Conservation (phyloP, 2,888 invertebrate species). For the Drosophila testacea region DNA sequence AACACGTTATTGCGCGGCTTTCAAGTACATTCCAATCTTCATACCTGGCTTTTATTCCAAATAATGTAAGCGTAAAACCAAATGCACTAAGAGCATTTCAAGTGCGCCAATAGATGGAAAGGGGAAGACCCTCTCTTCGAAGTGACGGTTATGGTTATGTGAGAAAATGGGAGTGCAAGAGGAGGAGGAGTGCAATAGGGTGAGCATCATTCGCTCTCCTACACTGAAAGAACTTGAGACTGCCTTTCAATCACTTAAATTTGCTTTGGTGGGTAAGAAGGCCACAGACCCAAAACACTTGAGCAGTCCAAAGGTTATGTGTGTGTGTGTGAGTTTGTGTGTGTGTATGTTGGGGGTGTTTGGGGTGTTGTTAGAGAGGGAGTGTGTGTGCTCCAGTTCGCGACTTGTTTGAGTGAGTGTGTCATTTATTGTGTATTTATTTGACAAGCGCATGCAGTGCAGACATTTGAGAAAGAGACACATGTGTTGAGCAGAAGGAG, state of each 20-base stretch:
- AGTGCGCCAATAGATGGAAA: constrained; percentile 41
- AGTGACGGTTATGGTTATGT: constrained; percentile 49
- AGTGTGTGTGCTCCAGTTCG: constrained; percentile 32
- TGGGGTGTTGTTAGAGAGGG: neutral
- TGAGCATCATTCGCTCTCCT: constrained; percentile 1
- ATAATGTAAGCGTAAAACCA: constrained; percentile 63
- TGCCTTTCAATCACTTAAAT: constrained; percentile 67
- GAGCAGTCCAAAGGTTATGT: constrained; percentile 49
- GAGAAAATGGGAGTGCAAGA: constrained; percentile 8
- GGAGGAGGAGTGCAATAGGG: neutral
- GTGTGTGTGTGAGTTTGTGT: constrained; percentile 6
- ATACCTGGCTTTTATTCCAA: constrained; percentile 44
- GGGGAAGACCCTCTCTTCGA: constrained; percentile 7
- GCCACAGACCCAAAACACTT: constrained; percentile 47
- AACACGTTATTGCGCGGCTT: constrained; percentile 16
- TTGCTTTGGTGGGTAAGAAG: constrained; percentile 34
- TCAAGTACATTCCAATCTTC: constrained; percentile 27
- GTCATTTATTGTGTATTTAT: constrained; percentile 75
- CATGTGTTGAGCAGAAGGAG: constrained; percentile 32
- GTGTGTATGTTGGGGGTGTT: constrained; percentile 6
- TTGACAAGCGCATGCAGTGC: constrained; percentile 66
- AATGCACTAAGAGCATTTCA: constrained; percentile 65
- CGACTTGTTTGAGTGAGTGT: constrained; percentile 60
- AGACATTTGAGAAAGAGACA: constrained; percentile 44
- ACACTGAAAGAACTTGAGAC: constrained; percentile 28